Conservation (phyloP, 1,140 invertebrate genomes). For the Anadara kagoshimensis region DNA sequence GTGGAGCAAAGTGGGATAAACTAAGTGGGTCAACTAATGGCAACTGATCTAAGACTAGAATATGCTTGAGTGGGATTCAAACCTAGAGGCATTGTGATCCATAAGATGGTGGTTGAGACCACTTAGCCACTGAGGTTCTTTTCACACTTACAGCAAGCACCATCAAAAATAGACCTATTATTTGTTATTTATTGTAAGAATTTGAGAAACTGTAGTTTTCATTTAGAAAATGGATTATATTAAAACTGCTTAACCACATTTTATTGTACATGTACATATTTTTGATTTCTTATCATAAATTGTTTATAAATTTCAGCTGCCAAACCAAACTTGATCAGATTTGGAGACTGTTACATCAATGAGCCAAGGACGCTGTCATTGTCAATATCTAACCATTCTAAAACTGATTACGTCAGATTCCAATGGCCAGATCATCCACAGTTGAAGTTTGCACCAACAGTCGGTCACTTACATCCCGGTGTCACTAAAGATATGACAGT, state of each 20-base stretch:
- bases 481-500: constrained; percentile 69
- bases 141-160: too few relatives aligned
- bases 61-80: too few relatives aligned
- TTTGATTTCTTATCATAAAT: background rate
- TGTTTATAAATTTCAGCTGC: constrained; percentile 62
- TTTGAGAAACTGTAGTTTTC: too few relatives aligned
- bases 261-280: background rate
- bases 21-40: too few relatives aligned
- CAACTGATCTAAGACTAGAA: too few relatives aligned
- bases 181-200: background rate
- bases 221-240: background rate
- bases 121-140: too few relatives aligned
- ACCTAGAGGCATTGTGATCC: too few relatives aligned
- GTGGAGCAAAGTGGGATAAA: too few relatives aligned
- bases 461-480: constrained; percentile 69
- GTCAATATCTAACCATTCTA: constrained; percentile 72
- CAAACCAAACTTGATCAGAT: constrained; percentile 70
- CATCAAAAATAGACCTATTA: too few relatives aligned
- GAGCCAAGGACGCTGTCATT: constrained; percentile 67
- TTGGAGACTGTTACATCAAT: constrained; percentile 72
- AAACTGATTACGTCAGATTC: constrained; percentile 66
- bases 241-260: constrained; percentile 4
- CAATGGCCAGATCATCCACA: constrained; percentile 68
- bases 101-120: too few relatives aligned
- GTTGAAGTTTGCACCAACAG: constrained; percentile 67